Conservation (phyloP, 2,113 vertebrate species). For the Myocastor coypus region DNA sequence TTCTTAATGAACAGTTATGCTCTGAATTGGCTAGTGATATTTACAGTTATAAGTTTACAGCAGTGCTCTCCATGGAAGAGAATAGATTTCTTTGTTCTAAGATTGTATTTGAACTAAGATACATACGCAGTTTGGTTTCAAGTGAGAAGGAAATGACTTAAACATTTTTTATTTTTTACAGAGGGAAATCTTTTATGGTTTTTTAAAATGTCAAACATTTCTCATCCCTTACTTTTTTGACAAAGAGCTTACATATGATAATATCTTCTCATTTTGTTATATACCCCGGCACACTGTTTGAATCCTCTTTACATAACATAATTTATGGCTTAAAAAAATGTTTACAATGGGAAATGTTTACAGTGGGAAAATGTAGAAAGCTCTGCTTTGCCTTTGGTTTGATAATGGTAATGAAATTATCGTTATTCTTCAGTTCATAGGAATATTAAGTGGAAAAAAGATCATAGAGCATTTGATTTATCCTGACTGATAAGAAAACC, state of each 20-base stretch:
- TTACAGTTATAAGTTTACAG: constrained; percentile 53
- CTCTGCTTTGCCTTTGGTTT: constrained; percentile 30
- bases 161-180: constrained; percentile 60
- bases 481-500: constrained; percentile 54
- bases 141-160: constrained; percentile 71
- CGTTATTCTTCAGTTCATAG: constrained; percentile 16
- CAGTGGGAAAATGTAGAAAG: constrained; percentile 10
- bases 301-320: constrained; percentile 30
- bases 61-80: constrained; percentile 63
- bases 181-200: constrained; percentile 71
- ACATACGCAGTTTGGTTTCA: constrained; percentile 76
- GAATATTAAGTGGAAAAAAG: constrained; percentile 43
- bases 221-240: constrained; percentile 63
- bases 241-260: constrained; percentile 40
- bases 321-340: not conserved
- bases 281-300: not conserved
- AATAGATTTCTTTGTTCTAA: constrained; percentile 77
- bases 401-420: constrained; percentile 26
- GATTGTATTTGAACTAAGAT: constrained; percentile 74
- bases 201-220: constrained; percentile 76
- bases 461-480: constrained; percentile 31
- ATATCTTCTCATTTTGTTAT: constrained; percentile 31
- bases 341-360: not conserved
- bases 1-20: constrained; percentile 60
- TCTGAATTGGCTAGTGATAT: constrained; percentile 52